Base-by-base conservation (phyloP, 2,888 invertebrate genomes). In the Notocelia uddmanniana region DNA sequence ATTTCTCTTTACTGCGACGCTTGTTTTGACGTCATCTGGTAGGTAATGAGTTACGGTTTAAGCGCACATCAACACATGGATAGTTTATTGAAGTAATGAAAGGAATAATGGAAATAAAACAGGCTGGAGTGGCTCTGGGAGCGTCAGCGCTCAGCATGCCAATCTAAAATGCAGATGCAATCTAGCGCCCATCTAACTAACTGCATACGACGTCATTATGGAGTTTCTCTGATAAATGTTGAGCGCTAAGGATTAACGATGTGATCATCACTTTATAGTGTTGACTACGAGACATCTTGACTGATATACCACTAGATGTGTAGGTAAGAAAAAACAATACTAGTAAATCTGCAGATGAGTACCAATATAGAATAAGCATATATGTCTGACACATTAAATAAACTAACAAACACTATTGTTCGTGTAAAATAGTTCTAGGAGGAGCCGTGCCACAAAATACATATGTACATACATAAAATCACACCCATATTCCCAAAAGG, bases 161-260 rank as follows among this genome's bases (percentile, higher is more conserved):
- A 74, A 75, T 75, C 68, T 74, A 73, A 75, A 75, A 75, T 75
- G 75, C 75, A 75, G 74, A 75, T 75, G 75, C 74, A 73, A 75
- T 74, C 60, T 70, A 73, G 68, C 37, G 54, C 59, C 68, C 74
- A 62, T 58, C 71, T 55, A 55, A 62, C 57, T 74, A 69, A 67
- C 69, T 69, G 66, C 74, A 67, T 69, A 66, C 57, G 62, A 68
- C 72, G 60, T 68, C 72, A 68, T 72, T 72, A 67, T 52, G 54
- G 59, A 69, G 69, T 55, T 50, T 50, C 50, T 57, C 34, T 48
- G 58, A 63, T 70, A 54, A 60, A 72, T 67, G 19, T 67, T 60
- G 41, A 67, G 45, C n/a, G 59, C n/a, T 54, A 26, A 62, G 21
- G 21, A 37, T 54, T 64, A 37, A 54, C 63, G 34, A 52, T 19